These are phyloP conservation scores for Scortum barcoo DNA, from an alignment of 2,113 vertebrate genomes.

Conservation along the genomic window DNA sequence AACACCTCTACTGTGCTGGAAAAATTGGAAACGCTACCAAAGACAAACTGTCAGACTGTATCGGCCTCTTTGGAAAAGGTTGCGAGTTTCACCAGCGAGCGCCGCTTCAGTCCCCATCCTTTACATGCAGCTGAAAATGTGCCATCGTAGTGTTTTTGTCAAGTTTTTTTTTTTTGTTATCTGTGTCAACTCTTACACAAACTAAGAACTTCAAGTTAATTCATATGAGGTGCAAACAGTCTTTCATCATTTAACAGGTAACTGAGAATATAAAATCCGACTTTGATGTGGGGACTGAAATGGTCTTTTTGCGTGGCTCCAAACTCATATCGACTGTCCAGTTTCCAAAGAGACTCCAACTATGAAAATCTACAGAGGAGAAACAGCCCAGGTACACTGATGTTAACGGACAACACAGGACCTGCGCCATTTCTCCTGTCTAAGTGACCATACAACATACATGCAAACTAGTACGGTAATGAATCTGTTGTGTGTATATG, in stretches of 20 bases:
- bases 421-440: conserved; percentile 69
- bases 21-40: conserved; percentile 86
- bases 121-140: conserved; percentile 59
- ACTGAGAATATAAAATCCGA: conserved; percentile 35
- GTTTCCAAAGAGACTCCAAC: conserved; percentile 75
- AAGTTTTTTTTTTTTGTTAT: conserved; percentile 26
- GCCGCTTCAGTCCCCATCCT: conserved; percentile 70
- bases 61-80: conserved; percentile 78
- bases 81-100: conserved; percentile 62
- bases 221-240: conserved; percentile 41
- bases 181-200: conserved; percentile 28
- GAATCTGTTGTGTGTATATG: conserved; percentile 73
- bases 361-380: conserved; percentile 84
- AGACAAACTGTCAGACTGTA: conserved; percentile 84
- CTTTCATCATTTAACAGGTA: conserved; percentile 31
- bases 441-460: conserved; percentile 86
- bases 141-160: conserved; percentile 39
- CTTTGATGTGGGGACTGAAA: conserved; percentile 68
- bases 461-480: conserved; percentile 85
- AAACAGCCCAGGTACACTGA: conserved; percentile 64
- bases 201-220: conserved; percentile 43
- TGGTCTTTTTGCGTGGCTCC: conserved; percentile 58
- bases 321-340: conserved; percentile 68
- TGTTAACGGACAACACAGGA: conserved; percentile 35
- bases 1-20: conserved; percentile 85